These are phyloP conservation scores for Thymelicus lineola DNA, from an alignment of 2,888 invertebrate genomes.

Conservation along the genomic window DNA sequence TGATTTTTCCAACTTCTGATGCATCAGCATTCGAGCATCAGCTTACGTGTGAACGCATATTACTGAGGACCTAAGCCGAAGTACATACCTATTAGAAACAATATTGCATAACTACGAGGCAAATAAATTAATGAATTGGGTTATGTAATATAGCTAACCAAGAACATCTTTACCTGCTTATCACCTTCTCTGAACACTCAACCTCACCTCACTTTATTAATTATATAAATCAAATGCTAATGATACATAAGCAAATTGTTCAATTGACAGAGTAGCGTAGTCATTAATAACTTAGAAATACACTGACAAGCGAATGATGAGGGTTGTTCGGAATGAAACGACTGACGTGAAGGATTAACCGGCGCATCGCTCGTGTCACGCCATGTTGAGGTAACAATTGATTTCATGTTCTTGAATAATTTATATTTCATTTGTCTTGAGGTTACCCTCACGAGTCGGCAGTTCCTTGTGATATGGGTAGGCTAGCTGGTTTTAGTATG, in stretches of 20 bases:
- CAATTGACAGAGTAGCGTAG: slow-evolving; percentile 24
- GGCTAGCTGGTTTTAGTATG: background rate
- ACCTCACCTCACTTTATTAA: slow-evolving; percentile 20
- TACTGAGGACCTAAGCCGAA: too few species aligned
- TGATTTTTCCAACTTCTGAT: too few species aligned
- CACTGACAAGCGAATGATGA: slow-evolving; percentile 31
- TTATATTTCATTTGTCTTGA: slow-evolving; percentile 3
- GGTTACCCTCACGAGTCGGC: background rate
- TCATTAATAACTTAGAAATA: slow-evolving; percentile 27
- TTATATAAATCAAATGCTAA: slow-evolving; percentile 34
- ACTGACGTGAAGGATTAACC: slow-evolving; percentile 20
- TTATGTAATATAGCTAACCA: background rate
- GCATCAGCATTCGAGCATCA: too few species aligned
- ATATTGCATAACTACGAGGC: background rate
- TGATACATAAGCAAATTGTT: slow-evolving; percentile 35
- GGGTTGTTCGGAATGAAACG: slow-evolving; percentile 10
- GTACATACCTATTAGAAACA: background rate
- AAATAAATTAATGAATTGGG: background rate
- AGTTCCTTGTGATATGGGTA: background rate
- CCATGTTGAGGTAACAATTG: slow-evolving; percentile 20
- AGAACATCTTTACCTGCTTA: background rate
- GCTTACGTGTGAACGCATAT: too few species aligned
- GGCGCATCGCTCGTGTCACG: slow-evolving; percentile 16
- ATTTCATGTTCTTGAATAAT: slow-evolving; percentile 10
- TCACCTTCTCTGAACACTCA: background rate